phyloP scores from a whole-genome alignment of 2,113 vertebrate species.

The Silurus asotus region DNA sequence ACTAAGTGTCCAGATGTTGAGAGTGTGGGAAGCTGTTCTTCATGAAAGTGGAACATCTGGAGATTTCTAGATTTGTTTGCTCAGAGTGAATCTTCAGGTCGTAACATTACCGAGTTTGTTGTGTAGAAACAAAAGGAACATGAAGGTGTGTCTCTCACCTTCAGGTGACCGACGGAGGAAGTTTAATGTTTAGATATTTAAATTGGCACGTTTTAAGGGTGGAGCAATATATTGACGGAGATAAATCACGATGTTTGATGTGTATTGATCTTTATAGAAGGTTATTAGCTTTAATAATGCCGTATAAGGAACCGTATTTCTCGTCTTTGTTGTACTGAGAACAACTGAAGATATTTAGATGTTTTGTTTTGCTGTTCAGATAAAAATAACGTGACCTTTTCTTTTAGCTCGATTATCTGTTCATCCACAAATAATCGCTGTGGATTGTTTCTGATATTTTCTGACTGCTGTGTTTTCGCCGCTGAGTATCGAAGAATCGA shows the following conservation, averaged over 20 bases:
- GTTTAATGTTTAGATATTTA: background rate
- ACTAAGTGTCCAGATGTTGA: no score
- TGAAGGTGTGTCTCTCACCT: no score
- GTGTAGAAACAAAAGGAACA: no score
- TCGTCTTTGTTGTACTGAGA: background rate
- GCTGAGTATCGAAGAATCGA: background rate
- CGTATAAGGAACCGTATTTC: no score
- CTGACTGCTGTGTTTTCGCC: background rate
- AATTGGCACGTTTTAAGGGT: background rate
- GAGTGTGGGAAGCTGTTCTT: no score
- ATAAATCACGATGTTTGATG: background rate
- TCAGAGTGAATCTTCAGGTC: no score
- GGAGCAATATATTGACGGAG: background rate
- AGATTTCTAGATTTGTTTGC: no score
- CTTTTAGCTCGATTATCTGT: background rate
- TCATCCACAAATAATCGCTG: background rate
- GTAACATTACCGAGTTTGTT: no score
- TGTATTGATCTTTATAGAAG: background rate
- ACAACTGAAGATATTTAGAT: background rate
- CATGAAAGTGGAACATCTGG: no score
- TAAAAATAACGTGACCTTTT: background rate
- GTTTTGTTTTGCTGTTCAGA: background rate
- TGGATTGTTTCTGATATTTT: conserved; percentile 5
- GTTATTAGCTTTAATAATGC: background rate
- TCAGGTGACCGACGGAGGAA: background rate